Base-by-base conservation (phyloP, 2,888 invertebrate species). In the Smittia aterrima region DNA sequence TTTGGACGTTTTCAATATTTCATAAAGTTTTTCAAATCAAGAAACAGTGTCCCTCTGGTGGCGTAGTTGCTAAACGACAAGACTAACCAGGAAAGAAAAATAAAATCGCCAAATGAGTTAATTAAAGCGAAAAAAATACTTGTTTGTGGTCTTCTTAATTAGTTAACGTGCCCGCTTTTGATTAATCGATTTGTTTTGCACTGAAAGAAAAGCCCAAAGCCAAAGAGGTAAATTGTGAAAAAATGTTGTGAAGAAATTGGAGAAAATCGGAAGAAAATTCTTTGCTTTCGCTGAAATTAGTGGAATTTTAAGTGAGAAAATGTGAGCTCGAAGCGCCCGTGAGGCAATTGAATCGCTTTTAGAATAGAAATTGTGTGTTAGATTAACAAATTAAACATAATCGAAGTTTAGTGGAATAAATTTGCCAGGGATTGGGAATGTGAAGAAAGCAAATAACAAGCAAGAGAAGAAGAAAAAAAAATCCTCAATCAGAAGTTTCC, bases 81-180 rank as follows among this genome's bases (percentile, higher is more conserved):
- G n/a, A 13, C 2, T 7, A 16, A n/a, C 7, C 47, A 58, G 58
- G 9, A 58, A 58, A 58, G 18, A 58, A 20, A 20, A 3, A 9
- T 24, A 47, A 41, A 67, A 47, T 47, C 22, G 20, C 20, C 13
- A 66, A 66, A 67, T 67, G 67, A 67, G 40, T 22, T 67, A 67
- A 67, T 67, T 67, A 22, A 22, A 40, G 22, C 47, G 40, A 20
- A 40, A 32, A 66, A 67, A 47, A 40, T 32, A 40, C 22, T 40
- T 67, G 67, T 67, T 67, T 67, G 67, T 47, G 67, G 24, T 67
- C 41, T 67, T 67, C 32, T 67, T 67, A 67, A 67, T 67, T 67
- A 67, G 67, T 67, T 67, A 47, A 67, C 41, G 67, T 40, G 67
- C 41, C 67, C 67, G 67, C 41, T 67, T 67, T 67, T 67, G 67